Conservation (phyloP, 2,113 vertebrate species). For the Thymallus thymallus region DNA sequence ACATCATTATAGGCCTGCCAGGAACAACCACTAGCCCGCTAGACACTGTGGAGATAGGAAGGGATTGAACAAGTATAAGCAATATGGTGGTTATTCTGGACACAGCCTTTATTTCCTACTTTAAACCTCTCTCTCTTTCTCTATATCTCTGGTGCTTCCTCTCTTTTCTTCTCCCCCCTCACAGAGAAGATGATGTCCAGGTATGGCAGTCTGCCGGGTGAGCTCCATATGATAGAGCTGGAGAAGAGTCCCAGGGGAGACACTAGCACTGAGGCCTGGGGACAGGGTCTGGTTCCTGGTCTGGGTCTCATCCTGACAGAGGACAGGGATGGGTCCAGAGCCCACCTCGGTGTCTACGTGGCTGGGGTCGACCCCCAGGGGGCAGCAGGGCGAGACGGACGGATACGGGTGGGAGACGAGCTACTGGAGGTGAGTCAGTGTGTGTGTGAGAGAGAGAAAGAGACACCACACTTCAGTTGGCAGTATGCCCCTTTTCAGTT, state of each 20-base stretch:
- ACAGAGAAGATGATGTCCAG: conserved; percentile 85
- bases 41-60: too few species aligned
- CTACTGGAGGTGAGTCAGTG: conserved; percentile 85
- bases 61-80: too few species aligned
- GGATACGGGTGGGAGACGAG: conserved; percentile 87
- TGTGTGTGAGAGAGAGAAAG: conserved; percentile 9
- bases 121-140: neutral
- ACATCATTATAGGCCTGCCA: too few species aligned
- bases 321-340: conserved; percentile 84
- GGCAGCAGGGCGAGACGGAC: conserved; percentile 87
- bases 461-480: too few species aligned
- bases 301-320: conserved; percentile 88
- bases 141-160: neutral
- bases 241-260: conserved; percentile 78
- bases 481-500: too few species aligned
- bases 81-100: too few species aligned
- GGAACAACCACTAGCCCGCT: too few species aligned
- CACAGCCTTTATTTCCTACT: neutral
- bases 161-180: neutral
- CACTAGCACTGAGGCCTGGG: conserved; percentile 43
- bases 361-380: conserved; percentile 87
- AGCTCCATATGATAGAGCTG: conserved; percentile 88
- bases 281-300: conserved; percentile 60
- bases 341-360: conserved; percentile 88
- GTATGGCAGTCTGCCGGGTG: conserved; percentile 86